A percentile compares a stretch with the other conserved stretches of the same genome.
These are phyloP conservation scores for Andrena minutula DNA, from an alignment of 2,888 invertebrate species.

Conservation along the genomic window DNA sequence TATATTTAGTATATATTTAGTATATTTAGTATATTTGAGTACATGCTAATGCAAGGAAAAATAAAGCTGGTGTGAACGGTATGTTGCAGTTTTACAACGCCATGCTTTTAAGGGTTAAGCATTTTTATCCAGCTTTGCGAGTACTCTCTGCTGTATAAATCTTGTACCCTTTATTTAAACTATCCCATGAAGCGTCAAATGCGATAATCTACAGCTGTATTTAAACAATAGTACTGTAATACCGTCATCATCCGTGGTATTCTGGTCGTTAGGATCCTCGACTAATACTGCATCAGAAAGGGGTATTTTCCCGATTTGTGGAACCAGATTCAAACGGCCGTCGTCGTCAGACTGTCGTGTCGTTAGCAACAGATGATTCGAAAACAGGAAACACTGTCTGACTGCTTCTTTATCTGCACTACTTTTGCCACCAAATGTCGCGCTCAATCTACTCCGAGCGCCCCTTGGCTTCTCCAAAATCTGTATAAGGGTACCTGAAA, in stretches of 20 bases:
- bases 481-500: conserved; percentile 91
- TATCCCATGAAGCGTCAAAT: background rate
- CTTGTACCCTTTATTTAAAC: too few relatives aligned
- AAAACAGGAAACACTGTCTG: conserved; percentile 95
- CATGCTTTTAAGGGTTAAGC: too few relatives aligned
- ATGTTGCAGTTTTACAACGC: too few relatives aligned
- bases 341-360: conserved; percentile 91
- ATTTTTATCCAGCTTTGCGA: too few relatives aligned
- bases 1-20: too few relatives aligned
- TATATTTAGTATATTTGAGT: too few relatives aligned
- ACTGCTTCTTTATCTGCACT: conserved; percentile 89
- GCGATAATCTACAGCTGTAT: background rate
- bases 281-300: conserved; percentile 94
- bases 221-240: conserved; percentile 48
- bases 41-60: too few relatives aligned
- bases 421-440: conserved; percentile 86
- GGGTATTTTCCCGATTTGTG: conserved; percentile 93
- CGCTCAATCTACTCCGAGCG: conserved; percentile 86
- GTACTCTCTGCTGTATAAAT: too few relatives aligned
- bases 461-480: conserved; percentile 88
- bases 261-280: conserved; percentile 92
- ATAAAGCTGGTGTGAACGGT: too few relatives aligned
- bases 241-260: conserved; percentile 90
- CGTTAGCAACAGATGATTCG: conserved; percentile 94
- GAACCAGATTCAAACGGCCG: conserved; percentile 94